Base-by-base conservation (phyloP, 2,113 vertebrate genomes). In the Amazona guildingii region DNA sequence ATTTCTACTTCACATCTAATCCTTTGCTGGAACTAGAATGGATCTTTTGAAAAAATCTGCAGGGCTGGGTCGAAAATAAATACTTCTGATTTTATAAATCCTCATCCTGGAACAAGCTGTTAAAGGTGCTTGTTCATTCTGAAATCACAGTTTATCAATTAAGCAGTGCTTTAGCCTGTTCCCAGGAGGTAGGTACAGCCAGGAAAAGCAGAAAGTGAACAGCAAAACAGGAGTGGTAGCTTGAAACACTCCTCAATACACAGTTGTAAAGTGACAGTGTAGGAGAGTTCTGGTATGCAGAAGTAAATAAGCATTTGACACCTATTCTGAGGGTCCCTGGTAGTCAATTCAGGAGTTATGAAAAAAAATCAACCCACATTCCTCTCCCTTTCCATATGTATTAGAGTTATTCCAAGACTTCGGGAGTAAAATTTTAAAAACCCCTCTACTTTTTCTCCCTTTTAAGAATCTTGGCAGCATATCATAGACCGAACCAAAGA, bases 221-320 rank as follows among this genome's bases (percentile, higher is more conserved):
- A 77, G 39, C 23, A 17, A 57, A 93, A 73, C n/a, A 57, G 33
- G 77, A 94, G 17, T 9, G 51, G 67, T 61, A 86, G 69, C 62
- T 86, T 74, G 20, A 57, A 95, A 88, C 66, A 25, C 1, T 4
- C 66, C 62, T 72, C 78, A 75, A 8, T 49, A 59, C 10, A n/a
- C 37, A 41, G 35, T 88, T 13, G 11, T 57, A 68, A 37, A 41
- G 37, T 83, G 86, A 61, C 51, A 79, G 66, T 31, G 44, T 62
- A 83, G 84, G 77, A 61, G 62, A 49, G 13, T 49, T 81, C 68
- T 85, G 62, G 74, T 82, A 11, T 87, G 77, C 8, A 28, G 62
- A 87, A 96, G 70, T 73, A 94, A 97, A 90, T 73, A 94, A 80
- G 39, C 20, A 54, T 88, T 92, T 86, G 74, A 94, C 91, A 68